These are phyloP conservation scores for Lepidotrigona ventralis DNA, from an alignment of 1,140 invertebrate species.

Conservation along the genomic window DNA sequence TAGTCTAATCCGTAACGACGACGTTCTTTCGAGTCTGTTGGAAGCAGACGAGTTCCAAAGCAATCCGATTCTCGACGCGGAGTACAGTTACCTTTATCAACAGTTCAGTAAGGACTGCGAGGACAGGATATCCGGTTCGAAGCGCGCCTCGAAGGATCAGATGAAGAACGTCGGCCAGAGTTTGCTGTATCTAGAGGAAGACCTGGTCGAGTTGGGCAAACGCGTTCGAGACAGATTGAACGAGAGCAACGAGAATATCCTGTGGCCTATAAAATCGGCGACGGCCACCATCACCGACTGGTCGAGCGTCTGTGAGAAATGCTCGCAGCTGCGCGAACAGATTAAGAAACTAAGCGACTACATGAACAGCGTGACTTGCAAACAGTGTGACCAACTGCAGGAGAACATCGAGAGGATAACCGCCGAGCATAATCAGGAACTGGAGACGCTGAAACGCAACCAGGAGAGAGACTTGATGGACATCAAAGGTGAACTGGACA, in stretches of 20 bases:
- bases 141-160: slow-evolving; percentile 65
- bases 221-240: slow-evolving; percentile 55
- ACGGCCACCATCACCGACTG: slow-evolving; percentile 60
- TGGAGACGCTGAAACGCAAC: slow-evolving; percentile 69
- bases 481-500: slow-evolving; percentile 78
- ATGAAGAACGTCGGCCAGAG: slow-evolving; percentile 66
- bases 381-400: slow-evolving; percentile 82
- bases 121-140: slow-evolving; percentile 62
- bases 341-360: slow-evolving; percentile 81
- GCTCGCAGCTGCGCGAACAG: slow-evolving; percentile 77
- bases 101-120: slow-evolving; percentile 82
- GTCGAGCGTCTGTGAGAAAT: slow-evolving; percentile 70
- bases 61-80: slow-evolving; percentile 80
- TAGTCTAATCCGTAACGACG: slow-evolving; percentile 74
- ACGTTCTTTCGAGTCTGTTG: slow-evolving; percentile 66
- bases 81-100: slow-evolving; percentile 83
- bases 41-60: slow-evolving; percentile 74
- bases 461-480: slow-evolving; percentile 75
- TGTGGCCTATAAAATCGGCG: slow-evolving; percentile 37
- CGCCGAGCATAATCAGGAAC: slow-evolving; percentile 72
- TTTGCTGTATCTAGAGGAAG: slow-evolving; percentile 68
- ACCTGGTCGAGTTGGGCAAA: slow-evolving; percentile 65
- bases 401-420: slow-evolving; percentile 73
- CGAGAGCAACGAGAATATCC: slow-evolving; percentile 36
- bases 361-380: slow-evolving; percentile 81